phyloP scores from a whole-genome alignment of 2,797 vertebrate species.

The Rhyacichthys aspro region DNA sequence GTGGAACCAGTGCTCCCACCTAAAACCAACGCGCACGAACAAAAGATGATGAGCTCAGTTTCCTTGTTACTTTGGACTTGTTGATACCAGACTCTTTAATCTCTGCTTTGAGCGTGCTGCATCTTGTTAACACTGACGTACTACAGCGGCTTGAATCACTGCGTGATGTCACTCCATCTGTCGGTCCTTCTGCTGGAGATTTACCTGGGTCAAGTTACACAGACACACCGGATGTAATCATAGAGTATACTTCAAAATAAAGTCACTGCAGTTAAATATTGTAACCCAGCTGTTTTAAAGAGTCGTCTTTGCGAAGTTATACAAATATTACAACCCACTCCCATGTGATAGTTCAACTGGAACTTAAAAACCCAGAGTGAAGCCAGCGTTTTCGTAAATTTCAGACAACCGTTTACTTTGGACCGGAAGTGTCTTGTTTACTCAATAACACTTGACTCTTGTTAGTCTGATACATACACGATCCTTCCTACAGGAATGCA shows the following conservation, averaged over 20 bases:
- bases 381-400: no score
- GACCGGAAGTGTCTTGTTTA: conserved; percentile 21
- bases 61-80: background rate
- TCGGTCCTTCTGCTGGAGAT: conserved; percentile 39
- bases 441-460: background rate
- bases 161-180: conserved; percentile 71
- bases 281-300: background rate
- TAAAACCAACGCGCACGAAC: no score
- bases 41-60: background rate
- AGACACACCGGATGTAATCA: conserved; percentile 18
- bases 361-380: no score
- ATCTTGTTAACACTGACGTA: conserved; percentile 57
- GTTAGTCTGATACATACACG: background rate
- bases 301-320: no score
- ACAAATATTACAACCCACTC: no score
- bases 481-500: conserved; percentile 57
- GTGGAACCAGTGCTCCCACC: no score
- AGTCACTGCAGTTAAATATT: background rate
- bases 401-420: conserved; percentile 38
- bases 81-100: conserved; percentile 6
- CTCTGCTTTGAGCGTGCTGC: conserved; percentile 28
- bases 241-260: conserved; percentile 44
- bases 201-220: conserved; percentile 18
- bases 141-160: conserved; percentile 44
- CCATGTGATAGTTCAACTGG: no score